Conservation (phyloP, 2,888 invertebrate species). For the Salticus scenicus region DNA sequence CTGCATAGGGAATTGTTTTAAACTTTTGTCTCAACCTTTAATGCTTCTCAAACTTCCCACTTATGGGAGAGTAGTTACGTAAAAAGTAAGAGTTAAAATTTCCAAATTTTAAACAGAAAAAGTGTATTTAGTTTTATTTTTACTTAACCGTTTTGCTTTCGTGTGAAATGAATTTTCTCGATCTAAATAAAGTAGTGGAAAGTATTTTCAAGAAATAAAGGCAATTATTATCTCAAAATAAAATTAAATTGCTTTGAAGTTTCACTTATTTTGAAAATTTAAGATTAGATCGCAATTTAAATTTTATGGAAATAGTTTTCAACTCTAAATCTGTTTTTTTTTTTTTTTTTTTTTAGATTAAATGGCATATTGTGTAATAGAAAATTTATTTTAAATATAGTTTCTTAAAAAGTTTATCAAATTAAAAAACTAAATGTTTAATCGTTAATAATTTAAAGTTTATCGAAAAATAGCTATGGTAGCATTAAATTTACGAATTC, state of each 20-base stretch:
- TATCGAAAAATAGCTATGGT: too few species aligned
- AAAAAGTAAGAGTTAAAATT: slow-evolving; percentile 21
- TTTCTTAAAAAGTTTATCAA: too few species aligned
- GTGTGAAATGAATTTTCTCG: neutral
- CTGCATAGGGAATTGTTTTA: neutral
- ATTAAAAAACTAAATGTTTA: too few species aligned
- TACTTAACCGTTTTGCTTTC: neutral
- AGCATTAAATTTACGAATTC: too few species aligned
- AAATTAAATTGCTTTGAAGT: neutral
- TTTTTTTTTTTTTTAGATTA: too few species aligned
- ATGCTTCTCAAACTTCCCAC: neutral
- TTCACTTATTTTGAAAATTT: neutral
- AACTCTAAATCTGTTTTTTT: too few species aligned
- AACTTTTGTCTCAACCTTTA: neutral
- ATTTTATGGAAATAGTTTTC: too few species aligned
- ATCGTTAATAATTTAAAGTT: too few species aligned
- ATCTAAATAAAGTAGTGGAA: neutral
- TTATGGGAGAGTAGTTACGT: neutral
- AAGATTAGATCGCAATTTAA: too few species aligned
- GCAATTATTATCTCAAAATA: slow-evolving; percentile 4
- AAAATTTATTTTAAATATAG: too few species aligned
- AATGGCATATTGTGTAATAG: too few species aligned
- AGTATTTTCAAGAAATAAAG: neutral
- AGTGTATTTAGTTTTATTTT: neutral
- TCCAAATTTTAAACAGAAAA: neutral